Percentiles rank a stretch among this genome's conserved stretches.
phyloP scores from a whole-genome alignment of 2,797 vertebrate genomes.

The Myripristis murdjan region DNA sequence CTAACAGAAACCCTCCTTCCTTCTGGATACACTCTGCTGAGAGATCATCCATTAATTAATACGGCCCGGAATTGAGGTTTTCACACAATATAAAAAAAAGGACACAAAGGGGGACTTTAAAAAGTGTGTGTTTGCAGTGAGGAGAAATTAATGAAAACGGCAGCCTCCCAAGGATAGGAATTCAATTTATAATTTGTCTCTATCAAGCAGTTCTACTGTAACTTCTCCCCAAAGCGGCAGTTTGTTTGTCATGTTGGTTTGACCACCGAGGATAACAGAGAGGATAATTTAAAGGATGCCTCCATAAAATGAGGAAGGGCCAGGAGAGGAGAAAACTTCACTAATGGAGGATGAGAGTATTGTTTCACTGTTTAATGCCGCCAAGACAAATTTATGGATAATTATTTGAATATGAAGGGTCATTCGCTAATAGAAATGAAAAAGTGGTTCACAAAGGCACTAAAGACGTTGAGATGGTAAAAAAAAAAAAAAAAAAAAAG shows the following conservation, averaged over 20 bases:
- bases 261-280: slow-evolving; percentile 51
- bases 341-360: neutral
- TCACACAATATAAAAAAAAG: slow-evolving; percentile 65
- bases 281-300: slow-evolving; percentile 15
- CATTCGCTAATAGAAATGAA: slow-evolving; percentile 17
- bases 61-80: slow-evolving; percentile 57
- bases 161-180: slow-evolving; percentile 58
- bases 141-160: slow-evolving; percentile 66
- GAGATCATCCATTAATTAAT: slow-evolving; percentile 64
- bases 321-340: slow-evolving; percentile 17
- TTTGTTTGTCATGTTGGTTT: slow-evolving; percentile 55
- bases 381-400: slow-evolving; percentile 24
- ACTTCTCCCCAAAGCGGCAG: slow-evolving; percentile 37
- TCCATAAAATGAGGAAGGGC: slow-evolving; percentile 28
- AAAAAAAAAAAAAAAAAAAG: too few relatives aligned
- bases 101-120: slow-evolving; percentile 65
- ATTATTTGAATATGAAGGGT: slow-evolving; percentile 46
- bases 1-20: slow-evolving; percentile 30
- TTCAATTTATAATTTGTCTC: slow-evolving; percentile 69
- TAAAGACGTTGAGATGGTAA: neutral
- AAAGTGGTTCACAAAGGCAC: slow-evolving; percentile 8
- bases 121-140: slow-evolving; percentile 51
- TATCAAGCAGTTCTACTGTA: slow-evolving; percentile 46
- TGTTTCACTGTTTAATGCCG: slow-evolving; percentile 36
- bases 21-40: slow-evolving; percentile 24